Evolutionary conservation across 2,888 invertebrate species (phyloP), one percentile per base, ranked within the genome.

Genomic region (Athalia circularis): DNA sequence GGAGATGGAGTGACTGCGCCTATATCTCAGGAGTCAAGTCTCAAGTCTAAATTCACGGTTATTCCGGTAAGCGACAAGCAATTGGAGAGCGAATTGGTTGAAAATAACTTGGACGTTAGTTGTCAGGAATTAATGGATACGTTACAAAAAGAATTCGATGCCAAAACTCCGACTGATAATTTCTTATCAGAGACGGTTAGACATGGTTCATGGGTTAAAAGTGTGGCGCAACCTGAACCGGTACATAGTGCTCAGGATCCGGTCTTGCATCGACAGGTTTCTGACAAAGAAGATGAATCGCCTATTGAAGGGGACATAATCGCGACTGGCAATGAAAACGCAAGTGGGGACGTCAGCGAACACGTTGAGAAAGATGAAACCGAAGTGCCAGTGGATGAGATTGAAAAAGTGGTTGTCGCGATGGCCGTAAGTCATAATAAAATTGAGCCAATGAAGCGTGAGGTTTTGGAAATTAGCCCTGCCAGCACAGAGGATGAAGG

Each of bases 61-160:
- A 80, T 86, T 1, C 84, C 87, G 0, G 87, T 88, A 2, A 85
- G 68, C 65, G 89, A 89, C 52, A 83, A 81, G 4, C 90, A 90
- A 50, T 85, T 88, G 4, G 90, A 90, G 48, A 86, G 80, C 67
- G 88, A 89, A 77, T 59, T 90, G 61, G 87, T 89, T n/a, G 90
- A 90, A 77, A 85, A 89, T 72, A 86, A 87, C 68, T 79, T 90
- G 75, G 90, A 90, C 15, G 77, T 89, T 5, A 89, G 88, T 79
- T 89, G 89, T 68, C 89, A 90, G 79, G 89, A 90, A 76, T 80
- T 90, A 47, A 85, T 90, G 3, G 89, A 87, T n/a, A 87, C 88
- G 0, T 78, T 89, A 61, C 87, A 89, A 57, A 84, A 87, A 13
- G 89, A 90, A 74, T 86, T 88, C 50, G 88, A 90, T 29, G 87